Evolutionary conservation across 2,797 vertebrate genomes (phyloP).

Genomic region (Muraenolepis orangiensis): DNA sequence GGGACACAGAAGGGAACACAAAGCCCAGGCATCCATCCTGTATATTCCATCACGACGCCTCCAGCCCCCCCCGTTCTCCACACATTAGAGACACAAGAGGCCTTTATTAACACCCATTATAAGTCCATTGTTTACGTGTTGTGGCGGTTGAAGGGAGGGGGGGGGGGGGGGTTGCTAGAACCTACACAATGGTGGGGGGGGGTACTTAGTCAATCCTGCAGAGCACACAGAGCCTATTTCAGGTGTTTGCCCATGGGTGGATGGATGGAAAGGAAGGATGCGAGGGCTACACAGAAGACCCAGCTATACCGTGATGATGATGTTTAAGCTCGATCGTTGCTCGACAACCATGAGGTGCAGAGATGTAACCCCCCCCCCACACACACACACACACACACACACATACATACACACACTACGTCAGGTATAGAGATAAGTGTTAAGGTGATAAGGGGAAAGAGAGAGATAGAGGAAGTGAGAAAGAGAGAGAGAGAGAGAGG

Average conservation of each 20-base stretch:
- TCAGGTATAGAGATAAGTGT: not conserved
- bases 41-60: constrained; percentile 69
- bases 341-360: too few species aligned
- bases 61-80: constrained; percentile 50
- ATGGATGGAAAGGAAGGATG: not conserved
- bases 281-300: not conserved
- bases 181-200: constrained; percentile 36
- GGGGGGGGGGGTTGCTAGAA: constrained; percentile 46
- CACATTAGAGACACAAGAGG: constrained; percentile 52
- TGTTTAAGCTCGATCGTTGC: not conserved
- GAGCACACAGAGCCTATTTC: not conserved
- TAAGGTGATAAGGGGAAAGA: not conserved
- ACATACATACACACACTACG: not conserved
- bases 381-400: too few species aligned
- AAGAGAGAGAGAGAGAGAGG: constrained; percentile 27
- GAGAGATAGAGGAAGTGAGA: not conserved
- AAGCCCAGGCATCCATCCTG: constrained; percentile 65
- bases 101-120: constrained; percentile 46
- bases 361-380: too few species aligned
- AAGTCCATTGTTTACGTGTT: constrained; percentile 38
- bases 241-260: not conserved
- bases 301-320: not conserved
- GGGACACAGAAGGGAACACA: constrained; percentile 71
- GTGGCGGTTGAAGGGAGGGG: constrained; percentile 11
- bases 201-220: not conserved